phyloP scores from a whole-genome alignment of 2,113 vertebrate species.

The Coryphaenoides rupestris region DNA sequence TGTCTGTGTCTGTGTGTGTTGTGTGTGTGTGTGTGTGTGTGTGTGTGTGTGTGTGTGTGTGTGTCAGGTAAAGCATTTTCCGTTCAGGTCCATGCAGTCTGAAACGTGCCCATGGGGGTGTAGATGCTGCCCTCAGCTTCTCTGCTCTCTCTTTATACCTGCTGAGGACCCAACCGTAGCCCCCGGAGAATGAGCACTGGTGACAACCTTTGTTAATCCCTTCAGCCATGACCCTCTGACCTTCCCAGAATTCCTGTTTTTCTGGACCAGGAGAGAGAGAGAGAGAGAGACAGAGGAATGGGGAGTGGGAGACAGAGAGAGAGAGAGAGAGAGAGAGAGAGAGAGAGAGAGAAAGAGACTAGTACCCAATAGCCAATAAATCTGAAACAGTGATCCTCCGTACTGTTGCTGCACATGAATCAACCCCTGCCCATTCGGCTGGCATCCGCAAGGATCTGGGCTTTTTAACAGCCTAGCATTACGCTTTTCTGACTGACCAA shows the following conservation, averaged over 20 bases:
- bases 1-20: neutral
- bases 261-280: slow-evolving; percentile 26
- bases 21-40: neutral
- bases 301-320: slow-evolving; percentile 19
- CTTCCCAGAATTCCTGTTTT: slow-evolving; percentile 24
- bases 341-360: slow-evolving; percentile 12
- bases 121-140: neutral
- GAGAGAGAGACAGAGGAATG: slow-evolving; percentile 19
- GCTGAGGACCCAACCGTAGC: neutral
- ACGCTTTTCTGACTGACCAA: slow-evolving; percentile 39
- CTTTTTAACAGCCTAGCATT: slow-evolving; percentile 48
- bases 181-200: neutral
- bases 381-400: slow-evolving; percentile 4
- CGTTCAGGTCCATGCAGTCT: neutral
- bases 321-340: slow-evolving; percentile 22
- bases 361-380: slow-evolving; percentile 22
- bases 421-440: slow-evolving; percentile 24
- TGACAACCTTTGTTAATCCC: neutral
- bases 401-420: slow-evolving; percentile 33
- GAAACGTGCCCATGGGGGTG: neutral
- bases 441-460: slow-evolving; percentile 19
- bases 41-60: neutral
- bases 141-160: neutral
- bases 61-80: too few species aligned
- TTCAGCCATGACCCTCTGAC: slow-evolving; percentile 4